phyloP scores from a whole-genome alignment of 1,140 invertebrate genomes.

The Halotydeus destructor region DNA sequence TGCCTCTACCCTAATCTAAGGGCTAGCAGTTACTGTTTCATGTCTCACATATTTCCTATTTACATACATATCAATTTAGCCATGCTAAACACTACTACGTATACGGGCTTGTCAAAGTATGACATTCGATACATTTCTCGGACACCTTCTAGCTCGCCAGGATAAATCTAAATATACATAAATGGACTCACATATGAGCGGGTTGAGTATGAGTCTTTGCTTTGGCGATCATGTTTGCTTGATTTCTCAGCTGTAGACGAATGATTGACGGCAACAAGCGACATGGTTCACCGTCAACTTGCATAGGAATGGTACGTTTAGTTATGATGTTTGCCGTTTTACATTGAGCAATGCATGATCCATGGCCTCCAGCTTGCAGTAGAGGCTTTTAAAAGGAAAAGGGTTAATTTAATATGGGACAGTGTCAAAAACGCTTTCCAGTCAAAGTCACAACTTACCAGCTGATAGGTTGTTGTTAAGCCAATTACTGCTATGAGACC shows the following conservation, averaged over 20 bases:
- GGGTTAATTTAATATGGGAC: not conserved
- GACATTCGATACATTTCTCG: too few species aligned
- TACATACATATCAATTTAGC: too few species aligned
- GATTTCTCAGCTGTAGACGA: conserved; percentile 57
- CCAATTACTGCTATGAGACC: conserved; percentile 91
- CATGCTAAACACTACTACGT: too few species aligned
- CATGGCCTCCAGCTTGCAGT: conserved; percentile 86
- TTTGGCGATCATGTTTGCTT: conserved; percentile 65
- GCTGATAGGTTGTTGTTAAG: conserved; percentile 84
- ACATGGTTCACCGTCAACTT: conserved; percentile 87
- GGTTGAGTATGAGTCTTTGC: conserved; percentile 13
- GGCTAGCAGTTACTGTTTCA: too few species aligned
- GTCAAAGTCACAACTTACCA: too few species aligned
- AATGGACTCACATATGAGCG: conserved; percentile 9
- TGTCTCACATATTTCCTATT: too few species aligned
- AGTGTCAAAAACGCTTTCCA: too few species aligned
- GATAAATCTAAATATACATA: not conserved
- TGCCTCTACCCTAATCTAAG: too few species aligned
- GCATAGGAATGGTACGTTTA: conserved; percentile 74
- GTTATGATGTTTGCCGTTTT: conserved; percentile 67
- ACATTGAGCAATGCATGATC: conserved; percentile 85
- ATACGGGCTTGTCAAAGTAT: too few species aligned
- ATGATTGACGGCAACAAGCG: conserved; percentile 76
- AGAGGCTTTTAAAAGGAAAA: conserved; percentile 41
- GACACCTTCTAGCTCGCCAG: too few species aligned